These are phyloP conservation scores for Cassiopea xamachana DNA, from an alignment of 30 jellyfish, hydroid and myxozoan genomes.

Conservation along the genomic window DNA sequence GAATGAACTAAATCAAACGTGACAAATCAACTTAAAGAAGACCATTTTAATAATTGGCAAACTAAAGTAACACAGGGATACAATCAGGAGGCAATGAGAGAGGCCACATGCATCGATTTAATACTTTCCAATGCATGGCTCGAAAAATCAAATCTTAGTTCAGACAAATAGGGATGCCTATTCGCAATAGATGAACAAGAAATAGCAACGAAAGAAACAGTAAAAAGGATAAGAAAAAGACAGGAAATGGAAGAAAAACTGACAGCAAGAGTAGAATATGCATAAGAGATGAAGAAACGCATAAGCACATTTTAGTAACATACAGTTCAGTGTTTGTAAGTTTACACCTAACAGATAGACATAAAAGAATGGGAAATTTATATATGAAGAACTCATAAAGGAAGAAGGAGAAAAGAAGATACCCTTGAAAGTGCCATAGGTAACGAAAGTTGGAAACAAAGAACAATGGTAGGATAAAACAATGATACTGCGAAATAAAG, in stretches of 20 bases:
- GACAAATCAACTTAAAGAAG: background rate
- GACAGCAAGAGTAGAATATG: background rate
- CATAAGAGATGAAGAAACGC: background rate
- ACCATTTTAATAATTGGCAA: background rate
- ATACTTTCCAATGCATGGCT: background rate
- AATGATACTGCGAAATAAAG: background rate
- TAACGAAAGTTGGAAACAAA: background rate
- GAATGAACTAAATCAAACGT: background rate
- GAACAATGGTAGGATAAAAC: conserved; percentile 2
- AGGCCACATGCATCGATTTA: background rate
- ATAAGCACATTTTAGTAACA: background rate
- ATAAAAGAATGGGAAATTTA: background rate
- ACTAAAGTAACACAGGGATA: conserved; percentile 3
- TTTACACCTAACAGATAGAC: background rate
- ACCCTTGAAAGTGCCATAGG: conserved; percentile 5
- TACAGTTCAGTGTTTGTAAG: background rate
- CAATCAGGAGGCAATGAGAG: background rate
- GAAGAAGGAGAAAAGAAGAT: background rate
- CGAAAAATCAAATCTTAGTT: background rate
- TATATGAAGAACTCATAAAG: background rate
- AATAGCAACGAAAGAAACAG: background rate
- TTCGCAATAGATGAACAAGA: conserved; percentile 4
- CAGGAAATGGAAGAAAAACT: background rate
- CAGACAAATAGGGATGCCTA: background rate
- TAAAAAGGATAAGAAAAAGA: background rate